A percentile compares a stretch with the other conserved stretches of the same genome.
phyloP scores from a whole-genome alignment of 92 coral and sea anemone species.

The Phenganax marumi region DNA sequence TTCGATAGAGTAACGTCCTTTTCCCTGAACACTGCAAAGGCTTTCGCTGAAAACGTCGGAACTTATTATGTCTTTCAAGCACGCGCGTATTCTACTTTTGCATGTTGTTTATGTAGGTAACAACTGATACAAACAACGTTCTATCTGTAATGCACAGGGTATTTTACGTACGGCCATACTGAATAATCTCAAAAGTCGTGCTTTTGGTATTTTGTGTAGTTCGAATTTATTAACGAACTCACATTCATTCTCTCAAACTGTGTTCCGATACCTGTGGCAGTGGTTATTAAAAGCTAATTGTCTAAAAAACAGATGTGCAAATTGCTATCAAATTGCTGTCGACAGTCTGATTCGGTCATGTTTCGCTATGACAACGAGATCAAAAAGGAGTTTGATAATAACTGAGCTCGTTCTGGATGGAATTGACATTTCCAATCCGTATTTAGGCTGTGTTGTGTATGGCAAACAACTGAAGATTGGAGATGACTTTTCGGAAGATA shows the following conservation, averaged over 20 bases:
- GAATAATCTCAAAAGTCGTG: not conserved
- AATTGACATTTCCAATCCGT: slow-evolving; percentile 31
- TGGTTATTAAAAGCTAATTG: not conserved
- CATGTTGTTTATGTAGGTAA: too few relatives aligned
- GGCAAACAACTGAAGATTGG: slow-evolving; percentile 31
- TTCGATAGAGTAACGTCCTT: too few relatives aligned
- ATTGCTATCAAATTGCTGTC: too few relatives aligned
- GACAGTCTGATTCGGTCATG: not conserved
- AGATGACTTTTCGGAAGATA: slow-evolving; percentile 36
- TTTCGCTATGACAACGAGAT: not conserved
- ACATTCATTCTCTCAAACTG: not conserved
- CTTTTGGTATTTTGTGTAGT: slow-evolving; percentile 1
- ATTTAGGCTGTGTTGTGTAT: slow-evolving; percentile 33
- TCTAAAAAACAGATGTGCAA: not conserved
- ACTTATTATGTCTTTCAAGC: too few relatives aligned
- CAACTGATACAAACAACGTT: too few relatives aligned
- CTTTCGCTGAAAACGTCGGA: too few relatives aligned
- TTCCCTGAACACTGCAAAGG: too few relatives aligned
- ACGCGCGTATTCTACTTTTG: too few relatives aligned
- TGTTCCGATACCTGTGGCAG: not conserved
- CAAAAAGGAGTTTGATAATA: slow-evolving; percentile 23
- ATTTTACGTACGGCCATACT: too few relatives aligned
- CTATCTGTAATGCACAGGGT: too few relatives aligned
- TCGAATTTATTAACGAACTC: slow-evolving; percentile 20
- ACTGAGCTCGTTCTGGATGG: not conserved